Evolutionary conservation across 2,797 vertebrate species (phyloP).

Genomic region (Hippocampus kuda): DNA sequence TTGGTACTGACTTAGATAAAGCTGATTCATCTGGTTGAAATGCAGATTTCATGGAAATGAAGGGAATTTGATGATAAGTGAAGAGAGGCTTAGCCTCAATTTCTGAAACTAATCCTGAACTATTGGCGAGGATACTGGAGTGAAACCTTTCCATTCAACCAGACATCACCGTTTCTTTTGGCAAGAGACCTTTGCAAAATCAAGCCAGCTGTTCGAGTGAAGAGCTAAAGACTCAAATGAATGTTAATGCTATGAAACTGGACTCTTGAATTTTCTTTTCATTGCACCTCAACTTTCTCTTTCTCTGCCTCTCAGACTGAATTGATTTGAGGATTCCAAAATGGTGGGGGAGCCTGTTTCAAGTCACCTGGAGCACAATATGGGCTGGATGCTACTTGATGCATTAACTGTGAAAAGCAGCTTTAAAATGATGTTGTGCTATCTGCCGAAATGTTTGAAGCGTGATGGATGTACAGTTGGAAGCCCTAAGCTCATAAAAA

Average conservation of each 20-base stretch:
- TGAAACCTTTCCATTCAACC: neutral
- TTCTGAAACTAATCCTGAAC: neutral
- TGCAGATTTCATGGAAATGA: neutral
- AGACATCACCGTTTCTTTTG: neutral
- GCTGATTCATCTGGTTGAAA: too few species aligned
- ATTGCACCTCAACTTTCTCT: conserved; percentile 2
- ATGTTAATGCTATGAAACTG: conserved; percentile 55
- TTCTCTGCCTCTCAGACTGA: conserved; percentile 11
- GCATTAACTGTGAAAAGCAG: conserved; percentile 16
- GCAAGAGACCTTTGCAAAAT: neutral
- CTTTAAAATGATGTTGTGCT: conserved; percentile 19
- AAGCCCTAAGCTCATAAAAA: conserved; percentile 1
- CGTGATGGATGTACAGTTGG: conserved; percentile 5
- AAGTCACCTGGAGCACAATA: conserved; percentile 37
- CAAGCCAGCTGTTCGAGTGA: neutral
- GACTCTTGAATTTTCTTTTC: neutral
- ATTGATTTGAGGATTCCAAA: conserved; percentile 43
- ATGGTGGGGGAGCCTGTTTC: conserved; percentile 23
- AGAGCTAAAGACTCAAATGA: conserved; percentile 44
- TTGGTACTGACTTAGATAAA: too few species aligned
- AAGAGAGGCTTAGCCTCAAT: neutral
- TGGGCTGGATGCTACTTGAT: neutral
- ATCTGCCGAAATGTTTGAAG: conserved; percentile 16
- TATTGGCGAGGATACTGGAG: neutral
- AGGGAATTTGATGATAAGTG: neutral